phyloP scores from a whole-genome alignment of 1,140 invertebrate genomes.

The Zaprionus ghesquierei region DNA sequence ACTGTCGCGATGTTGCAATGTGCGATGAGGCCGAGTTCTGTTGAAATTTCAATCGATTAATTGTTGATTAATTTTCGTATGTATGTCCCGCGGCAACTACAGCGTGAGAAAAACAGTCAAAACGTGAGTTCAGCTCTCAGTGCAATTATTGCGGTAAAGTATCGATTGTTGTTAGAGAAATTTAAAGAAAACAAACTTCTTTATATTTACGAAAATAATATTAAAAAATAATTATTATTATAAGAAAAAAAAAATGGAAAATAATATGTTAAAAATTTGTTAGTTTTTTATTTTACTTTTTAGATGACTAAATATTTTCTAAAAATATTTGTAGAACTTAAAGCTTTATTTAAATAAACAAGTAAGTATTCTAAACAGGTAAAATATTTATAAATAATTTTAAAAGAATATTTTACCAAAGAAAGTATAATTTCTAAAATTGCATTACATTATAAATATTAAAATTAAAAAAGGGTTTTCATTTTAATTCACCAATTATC shows the following conservation, averaged over 20 bases:
- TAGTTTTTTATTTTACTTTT: too few species aligned
- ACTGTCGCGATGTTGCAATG: not conserved
- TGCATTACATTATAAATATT: too few species aligned
- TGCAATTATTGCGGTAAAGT: not conserved
- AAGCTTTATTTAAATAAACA: too few species aligned
- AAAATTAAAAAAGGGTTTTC: too few species aligned
- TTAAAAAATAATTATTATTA: not conserved
- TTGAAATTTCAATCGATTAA: conserved; percentile 37
- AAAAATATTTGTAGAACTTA: too few species aligned
- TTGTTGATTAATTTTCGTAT: conserved; percentile 56
- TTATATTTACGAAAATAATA: not conserved
- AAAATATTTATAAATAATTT: too few species aligned
- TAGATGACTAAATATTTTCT: too few species aligned
- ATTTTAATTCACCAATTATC: not conserved
- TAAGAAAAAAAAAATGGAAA: not conserved
- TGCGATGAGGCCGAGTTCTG: conserved; percentile 3
- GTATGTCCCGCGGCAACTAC: not conserved
- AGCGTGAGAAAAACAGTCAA: conserved; percentile 25
- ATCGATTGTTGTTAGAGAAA: not conserved
- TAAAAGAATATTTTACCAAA: not conserved
- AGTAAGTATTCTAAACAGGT: too few species aligned
- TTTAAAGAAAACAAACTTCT: too few species aligned
- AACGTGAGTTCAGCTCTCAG: not conserved
- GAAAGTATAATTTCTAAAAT: too few species aligned
- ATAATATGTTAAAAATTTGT: too few species aligned